phyloP scores from a whole-genome alignment of 2,113 vertebrate genomes.

The Ranitomeya variabilis region DNA sequence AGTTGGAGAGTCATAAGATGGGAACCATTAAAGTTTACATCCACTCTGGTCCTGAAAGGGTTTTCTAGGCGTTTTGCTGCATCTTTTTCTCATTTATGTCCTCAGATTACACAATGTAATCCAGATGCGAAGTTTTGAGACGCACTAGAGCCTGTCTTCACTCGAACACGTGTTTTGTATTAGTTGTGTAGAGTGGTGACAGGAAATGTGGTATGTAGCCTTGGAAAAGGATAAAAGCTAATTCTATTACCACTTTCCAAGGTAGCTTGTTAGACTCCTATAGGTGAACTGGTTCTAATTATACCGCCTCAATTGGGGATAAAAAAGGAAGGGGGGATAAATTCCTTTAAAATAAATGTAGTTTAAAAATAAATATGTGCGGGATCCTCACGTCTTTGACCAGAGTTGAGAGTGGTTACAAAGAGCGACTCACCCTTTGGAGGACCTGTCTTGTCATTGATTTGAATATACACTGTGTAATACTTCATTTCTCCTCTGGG shows the following conservation, averaged over 20 bases:
- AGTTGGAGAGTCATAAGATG: neutral
- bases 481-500: neutral
- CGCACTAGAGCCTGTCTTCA: constrained; percentile 69
- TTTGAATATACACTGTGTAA: neutral
- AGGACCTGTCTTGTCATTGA: neutral
- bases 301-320: constrained; percentile 50
- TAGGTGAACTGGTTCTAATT: constrained; percentile 75
- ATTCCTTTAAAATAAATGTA: neutral
- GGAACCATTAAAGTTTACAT: neutral
- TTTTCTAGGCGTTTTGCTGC: constrained; percentile 66
- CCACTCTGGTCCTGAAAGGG: constrained; percentile 12
- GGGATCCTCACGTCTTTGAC: neutral
- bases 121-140: constrained; percentile 70
- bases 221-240: constrained; percentile 81
- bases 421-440: neutral
- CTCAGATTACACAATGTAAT: constrained; percentile 70
- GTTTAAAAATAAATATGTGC: no score
- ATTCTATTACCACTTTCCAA: constrained; percentile 78
- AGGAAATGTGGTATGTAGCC: constrained; percentile 79
- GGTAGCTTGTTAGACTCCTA: constrained; percentile 72
- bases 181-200: constrained; percentile 78
- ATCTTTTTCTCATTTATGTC: constrained; percentile 72
- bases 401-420: neutral
- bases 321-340: neutral
- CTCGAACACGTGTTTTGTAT: constrained; percentile 75